Evolutionary conservation across 2,888 invertebrate genomes (phyloP).

Genomic region (Brachypterus glaber): DNA sequence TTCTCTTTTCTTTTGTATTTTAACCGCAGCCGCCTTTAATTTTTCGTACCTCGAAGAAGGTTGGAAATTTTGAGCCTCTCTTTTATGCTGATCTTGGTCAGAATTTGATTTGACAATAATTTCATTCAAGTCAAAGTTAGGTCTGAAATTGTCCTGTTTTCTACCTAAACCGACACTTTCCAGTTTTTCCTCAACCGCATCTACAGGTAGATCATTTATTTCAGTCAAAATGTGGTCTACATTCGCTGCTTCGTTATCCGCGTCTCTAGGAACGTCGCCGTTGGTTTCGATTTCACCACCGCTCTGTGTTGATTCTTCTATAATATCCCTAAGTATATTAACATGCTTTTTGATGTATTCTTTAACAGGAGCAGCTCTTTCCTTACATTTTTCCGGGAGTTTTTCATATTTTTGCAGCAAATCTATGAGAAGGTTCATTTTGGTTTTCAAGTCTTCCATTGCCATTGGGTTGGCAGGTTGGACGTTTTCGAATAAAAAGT

Average conservation of each 20-base stretch:
- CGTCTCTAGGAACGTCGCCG: not conserved
- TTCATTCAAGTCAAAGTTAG: constrained; percentile 25
- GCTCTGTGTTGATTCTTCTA: no score
- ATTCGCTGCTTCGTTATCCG: not conserved
- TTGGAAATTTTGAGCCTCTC: constrained; percentile 27
- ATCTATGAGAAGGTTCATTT: constrained; percentile 25
- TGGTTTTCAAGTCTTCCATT: constrained; percentile 7
- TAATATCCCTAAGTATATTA: constrained; percentile 22
- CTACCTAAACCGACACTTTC: constrained; percentile 27
- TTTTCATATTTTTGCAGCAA: constrained; percentile 32
- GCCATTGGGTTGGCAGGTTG: constrained; percentile 19
- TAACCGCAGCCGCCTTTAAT: constrained; percentile 28
- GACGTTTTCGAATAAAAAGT: constrained; percentile 23
- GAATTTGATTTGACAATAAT: constrained; percentile 16
- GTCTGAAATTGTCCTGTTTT: constrained; percentile 22
- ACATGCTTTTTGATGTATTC: constrained; percentile 35
- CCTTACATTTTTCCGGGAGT: constrained; percentile 30
- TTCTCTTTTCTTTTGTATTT: constrained; percentile 27
- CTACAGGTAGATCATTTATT: not conserved
- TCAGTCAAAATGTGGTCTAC: not conserved
- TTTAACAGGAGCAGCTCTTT: constrained; percentile 33
- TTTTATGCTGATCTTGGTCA: not conserved
- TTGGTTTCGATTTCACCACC: constrained; percentile 1
- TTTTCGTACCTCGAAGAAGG: constrained; percentile 12
- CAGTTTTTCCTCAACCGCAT: constrained; percentile 25